Evolutionary conservation across 1,140 invertebrate genomes (phyloP).

Genomic region (Brachionus koreanus): DNA sequence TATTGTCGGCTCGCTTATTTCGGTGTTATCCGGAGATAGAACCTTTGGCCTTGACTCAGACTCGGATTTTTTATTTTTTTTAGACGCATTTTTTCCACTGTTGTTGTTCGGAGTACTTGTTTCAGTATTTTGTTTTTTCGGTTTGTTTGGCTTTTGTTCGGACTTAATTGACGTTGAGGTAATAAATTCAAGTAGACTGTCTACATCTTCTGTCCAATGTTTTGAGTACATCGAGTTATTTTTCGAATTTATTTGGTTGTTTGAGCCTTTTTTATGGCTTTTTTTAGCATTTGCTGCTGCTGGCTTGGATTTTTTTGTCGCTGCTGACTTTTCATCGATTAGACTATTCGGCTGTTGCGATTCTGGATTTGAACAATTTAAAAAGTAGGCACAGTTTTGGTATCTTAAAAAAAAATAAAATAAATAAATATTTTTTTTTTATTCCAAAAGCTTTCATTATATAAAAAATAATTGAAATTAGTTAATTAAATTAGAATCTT

Average conservation of each 20-base stretch:
- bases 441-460: no score
- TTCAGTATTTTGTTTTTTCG: not conserved
- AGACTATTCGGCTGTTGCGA: not conserved
- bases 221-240: not conserved
- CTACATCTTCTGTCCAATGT: slow-evolving; percentile 6
- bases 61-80: not conserved
- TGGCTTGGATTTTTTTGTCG: not conserved
- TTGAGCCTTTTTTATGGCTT: not conserved
- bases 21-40: not conserved
- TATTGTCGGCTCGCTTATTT: not conserved
- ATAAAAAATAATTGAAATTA: no score
- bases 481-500: no score
- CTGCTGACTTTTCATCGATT: not conserved
- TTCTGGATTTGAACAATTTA: not conserved
- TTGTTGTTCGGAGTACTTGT: not conserved
- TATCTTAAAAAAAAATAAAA: not conserved
- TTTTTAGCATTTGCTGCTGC: not conserved
- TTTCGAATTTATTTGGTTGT: not conserved
- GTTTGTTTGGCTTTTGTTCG: not conserved
- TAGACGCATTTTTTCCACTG: not conserved
- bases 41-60: not conserved
- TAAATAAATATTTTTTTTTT: not conserved
- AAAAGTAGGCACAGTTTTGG: not conserved
- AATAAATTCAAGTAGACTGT: not conserved
- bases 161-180: not conserved